Evolutionary conservation across 2,797 vertebrate genomes (phyloP).

Genomic region (Sorex maritimensis): DNA sequence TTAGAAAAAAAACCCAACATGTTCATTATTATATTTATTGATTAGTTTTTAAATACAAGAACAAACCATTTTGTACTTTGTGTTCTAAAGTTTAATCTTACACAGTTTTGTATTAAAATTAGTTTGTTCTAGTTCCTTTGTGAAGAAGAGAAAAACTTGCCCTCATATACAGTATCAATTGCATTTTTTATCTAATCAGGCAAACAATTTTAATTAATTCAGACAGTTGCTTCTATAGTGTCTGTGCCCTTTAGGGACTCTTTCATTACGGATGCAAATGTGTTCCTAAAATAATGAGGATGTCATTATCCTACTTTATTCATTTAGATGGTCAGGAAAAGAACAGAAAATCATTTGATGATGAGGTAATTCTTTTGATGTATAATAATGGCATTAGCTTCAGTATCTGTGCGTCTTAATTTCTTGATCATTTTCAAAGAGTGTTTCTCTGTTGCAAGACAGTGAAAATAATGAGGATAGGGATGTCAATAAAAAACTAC

Average conservation of each 20-base stretch:
- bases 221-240: conserved; percentile 62
- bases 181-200: conserved; percentile 83
- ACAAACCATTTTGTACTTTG: neutral
- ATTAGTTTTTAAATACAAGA: neutral
- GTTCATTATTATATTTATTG: conserved; percentile 9
- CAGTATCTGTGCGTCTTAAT: conserved; percentile 79
- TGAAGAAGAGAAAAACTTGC: conserved; percentile 55
- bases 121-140: conserved; percentile 62
- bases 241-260: conserved; percentile 79
- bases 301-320: conserved; percentile 84
- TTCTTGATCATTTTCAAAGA: conserved; percentile 74
- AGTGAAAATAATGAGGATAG: conserved; percentile 44
- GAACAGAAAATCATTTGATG: conserved; percentile 84
- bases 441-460: neutral
- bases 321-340: conserved; percentile 82
- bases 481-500: neutral
- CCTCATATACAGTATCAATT: conserved; percentile 71
- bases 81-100: neutral
- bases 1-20: too few species aligned
- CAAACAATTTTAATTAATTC: conserved; percentile 87
- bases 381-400: conserved; percentile 76
- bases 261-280: conserved; percentile 85
- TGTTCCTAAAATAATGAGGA: conserved; percentile 86
- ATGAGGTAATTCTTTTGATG: conserved; percentile 83
- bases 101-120: conserved; percentile 64